phyloP scores from a whole-genome alignment of 2,113 vertebrate species.

The Urocynchramus pylzowi region DNA sequence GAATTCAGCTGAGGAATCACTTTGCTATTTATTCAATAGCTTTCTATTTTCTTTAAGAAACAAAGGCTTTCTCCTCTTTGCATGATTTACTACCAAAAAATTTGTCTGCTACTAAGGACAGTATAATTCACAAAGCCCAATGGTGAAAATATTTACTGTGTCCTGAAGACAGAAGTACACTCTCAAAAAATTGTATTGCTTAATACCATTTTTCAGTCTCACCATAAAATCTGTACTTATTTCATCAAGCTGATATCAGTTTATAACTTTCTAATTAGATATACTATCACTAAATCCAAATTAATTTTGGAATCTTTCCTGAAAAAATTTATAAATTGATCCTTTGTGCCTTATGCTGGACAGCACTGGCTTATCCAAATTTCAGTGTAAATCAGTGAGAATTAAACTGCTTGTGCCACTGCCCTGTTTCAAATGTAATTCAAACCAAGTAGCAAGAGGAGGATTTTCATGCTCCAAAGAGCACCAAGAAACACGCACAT shows the following conservation, averaged over 20 bases:
- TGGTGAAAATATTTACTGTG: background rate
- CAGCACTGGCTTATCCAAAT: background rate
- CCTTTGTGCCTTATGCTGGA: background rate
- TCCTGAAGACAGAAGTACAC: background rate
- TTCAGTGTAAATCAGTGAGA: background rate
- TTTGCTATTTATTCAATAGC: slow-evolving; percentile 16
- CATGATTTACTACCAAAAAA: background rate
- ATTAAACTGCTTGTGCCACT: background rate
- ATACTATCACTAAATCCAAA: background rate
- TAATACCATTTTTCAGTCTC: background rate
- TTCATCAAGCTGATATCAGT: background rate
- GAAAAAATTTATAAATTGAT: background rate
- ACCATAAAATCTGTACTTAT: background rate
- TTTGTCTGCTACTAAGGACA: background rate
- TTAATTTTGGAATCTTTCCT: background rate
- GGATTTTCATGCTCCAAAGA: background rate
- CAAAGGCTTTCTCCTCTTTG: slow-evolving; percentile 5
- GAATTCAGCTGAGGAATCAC: slow-evolving; percentile 34
- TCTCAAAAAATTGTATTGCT: background rate
- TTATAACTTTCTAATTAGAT: background rate
- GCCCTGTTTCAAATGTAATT: background rate
- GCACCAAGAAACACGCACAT: background rate
- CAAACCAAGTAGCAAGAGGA: background rate
- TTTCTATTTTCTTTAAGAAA: slow-evolving; percentile 28
- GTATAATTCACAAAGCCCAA: background rate